Evolutionary conservation across 2,113 vertebrate species (phyloP).

Genomic region (Misgurnus anguillicaudatus): DNA sequence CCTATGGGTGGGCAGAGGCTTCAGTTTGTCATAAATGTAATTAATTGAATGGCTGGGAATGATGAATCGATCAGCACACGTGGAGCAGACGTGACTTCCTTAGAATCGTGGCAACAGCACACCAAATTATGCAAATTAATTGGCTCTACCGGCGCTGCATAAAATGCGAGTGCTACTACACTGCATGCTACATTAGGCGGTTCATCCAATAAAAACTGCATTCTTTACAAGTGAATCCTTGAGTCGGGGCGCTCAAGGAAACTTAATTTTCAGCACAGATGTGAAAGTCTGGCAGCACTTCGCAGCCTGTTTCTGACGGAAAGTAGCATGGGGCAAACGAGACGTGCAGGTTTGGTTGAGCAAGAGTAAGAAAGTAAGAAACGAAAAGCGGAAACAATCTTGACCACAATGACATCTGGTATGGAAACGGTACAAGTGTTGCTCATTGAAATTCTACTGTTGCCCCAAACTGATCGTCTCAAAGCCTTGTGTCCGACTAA

Average conservation of each 20-base stretch:
- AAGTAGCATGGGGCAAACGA: constrained; percentile 1
- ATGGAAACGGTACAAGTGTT: background rate
- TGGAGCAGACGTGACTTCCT: constrained; percentile 84
- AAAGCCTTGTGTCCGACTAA: constrained; percentile 50
- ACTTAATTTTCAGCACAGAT: constrained; percentile 82
- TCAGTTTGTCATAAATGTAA: constrained; percentile 99
- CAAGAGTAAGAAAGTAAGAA: background rate
- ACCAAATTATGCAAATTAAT: constrained; percentile 99
- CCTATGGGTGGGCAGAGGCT: constrained; percentile 89
- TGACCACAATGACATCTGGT: constrained; percentile 45
- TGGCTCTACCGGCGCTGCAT: constrained; percentile 99
- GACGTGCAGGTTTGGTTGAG: background rate
- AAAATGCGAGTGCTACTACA: constrained; percentile 96
- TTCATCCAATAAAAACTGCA: constrained; percentile 94
- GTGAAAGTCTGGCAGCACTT: constrained; percentile 73
- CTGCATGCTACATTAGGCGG: constrained; percentile 99
- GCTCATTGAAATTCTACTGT: constrained; percentile 54
- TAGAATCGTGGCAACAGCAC: constrained; percentile 91
- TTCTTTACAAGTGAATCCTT: constrained; percentile 85
- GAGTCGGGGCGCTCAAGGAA: constrained; percentile 79
- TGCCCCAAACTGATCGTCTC: constrained; percentile 49
- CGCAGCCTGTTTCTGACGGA: constrained; percentile 61
- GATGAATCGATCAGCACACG: constrained; percentile 94
- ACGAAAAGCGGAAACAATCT: constrained; percentile 20
- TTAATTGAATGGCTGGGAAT: constrained; percentile 94